Evolutionary conservation across 2,797 vertebrate genomes (phyloP), one percentile per base, ranked within the genome.

Genomic region (Dipus sagitta): DNA sequence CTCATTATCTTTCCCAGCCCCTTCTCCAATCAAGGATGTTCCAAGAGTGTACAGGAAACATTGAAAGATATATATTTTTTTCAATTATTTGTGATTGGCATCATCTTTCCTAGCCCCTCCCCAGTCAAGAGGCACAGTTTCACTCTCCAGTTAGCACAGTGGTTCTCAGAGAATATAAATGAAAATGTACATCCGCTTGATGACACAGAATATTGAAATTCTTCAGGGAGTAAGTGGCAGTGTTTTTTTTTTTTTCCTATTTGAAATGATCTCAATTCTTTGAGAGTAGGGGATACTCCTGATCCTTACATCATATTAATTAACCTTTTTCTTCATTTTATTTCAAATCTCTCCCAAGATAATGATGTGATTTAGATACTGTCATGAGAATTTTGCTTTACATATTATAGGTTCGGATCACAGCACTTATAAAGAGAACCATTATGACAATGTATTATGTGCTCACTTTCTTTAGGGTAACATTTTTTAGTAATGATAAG

Each of bases 321-420:
- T 78, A 68, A 30, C 52, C 9, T 76, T 86, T 38, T 79, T 17
- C 12, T 23, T 23, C 12, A 28, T 89, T 78, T 72, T 87, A 68
- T 21, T 70, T 11, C 17, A 52, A 60, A 77, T 14, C 2, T 93
- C 18, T 42, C 89, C 54, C 9, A 72, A n/a, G 42, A 47, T 68
- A 95, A 42, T 81, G 18, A 81, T 95, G 47, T 96, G 47, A 88
- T 95, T 95, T 88, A 93, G 2, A 88, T 90, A 42, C 67, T 92
- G 23, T 82, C 74, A 60, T 60, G 15, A 96, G 38, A 79, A 70
- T 86, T 93, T 60, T 86, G 88, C 32, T 92, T 92, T 92, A 84
- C 23, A 4, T 95, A 30, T 95, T 93, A 95, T 95, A 42, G 68
- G 47, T 91, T 75, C 67, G 52, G 54, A 95, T 86, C 38, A 52